Conservation (phyloP, 2,113 vertebrate genomes). For the Egretta garzetta region DNA sequence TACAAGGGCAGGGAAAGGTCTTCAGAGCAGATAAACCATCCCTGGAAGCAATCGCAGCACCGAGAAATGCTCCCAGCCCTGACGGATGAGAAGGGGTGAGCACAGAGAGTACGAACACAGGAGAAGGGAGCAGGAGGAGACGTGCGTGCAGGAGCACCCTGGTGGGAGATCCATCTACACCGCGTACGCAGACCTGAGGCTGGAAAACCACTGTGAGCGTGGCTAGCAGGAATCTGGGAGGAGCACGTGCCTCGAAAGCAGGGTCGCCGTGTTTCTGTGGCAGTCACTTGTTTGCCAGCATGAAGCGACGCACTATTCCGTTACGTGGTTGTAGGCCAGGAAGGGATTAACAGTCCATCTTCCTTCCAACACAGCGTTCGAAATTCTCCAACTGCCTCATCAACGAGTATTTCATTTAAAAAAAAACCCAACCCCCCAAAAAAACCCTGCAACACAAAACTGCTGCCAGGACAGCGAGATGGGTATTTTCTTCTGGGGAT, state of each 20-base stretch:
- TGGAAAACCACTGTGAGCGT: not conserved
- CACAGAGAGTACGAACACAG: not conserved
- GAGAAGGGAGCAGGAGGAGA: not conserved
- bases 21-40: not conserved
- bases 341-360: not conserved
- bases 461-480: not conserved
- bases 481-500: not conserved
- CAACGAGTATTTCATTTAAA: not conserved
- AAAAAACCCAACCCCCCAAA: not conserved
- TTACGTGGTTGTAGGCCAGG: not conserved
- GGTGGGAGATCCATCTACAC: not conserved
- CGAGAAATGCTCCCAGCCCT: not conserved
- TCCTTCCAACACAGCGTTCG: not conserved
- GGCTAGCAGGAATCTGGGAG: not conserved
- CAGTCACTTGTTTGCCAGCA: not conserved
- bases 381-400: not conserved
- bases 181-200: not conserved
- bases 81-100: not conserved
- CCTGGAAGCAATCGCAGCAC: not conserved
- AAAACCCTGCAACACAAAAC: not conserved
- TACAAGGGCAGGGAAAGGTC: not conserved
- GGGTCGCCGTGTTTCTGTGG: not conserved
- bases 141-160: not conserved
- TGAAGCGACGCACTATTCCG: not conserved
- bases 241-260: not conserved